Conservation (phyloP, 2,113 vertebrate genomes). For the Ceuthmochares aereus region DNA sequence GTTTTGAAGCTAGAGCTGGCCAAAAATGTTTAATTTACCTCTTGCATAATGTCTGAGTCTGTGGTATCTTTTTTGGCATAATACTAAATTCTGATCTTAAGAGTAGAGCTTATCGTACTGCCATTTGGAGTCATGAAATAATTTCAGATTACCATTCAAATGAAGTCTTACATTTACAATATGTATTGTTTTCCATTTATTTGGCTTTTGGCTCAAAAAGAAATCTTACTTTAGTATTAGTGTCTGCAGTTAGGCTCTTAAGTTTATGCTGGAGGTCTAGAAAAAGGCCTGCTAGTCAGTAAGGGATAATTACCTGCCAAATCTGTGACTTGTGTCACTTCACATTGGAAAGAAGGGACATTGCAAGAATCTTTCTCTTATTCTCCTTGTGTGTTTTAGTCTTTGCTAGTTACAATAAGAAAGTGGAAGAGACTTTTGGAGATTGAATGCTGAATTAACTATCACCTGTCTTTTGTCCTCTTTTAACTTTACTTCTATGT, state of each 20-base stretch:
- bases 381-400: background rate
- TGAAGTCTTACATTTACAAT: background rate
- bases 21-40: background rate
- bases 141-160: background rate
- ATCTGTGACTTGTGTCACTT: background rate
- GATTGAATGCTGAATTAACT: background rate
- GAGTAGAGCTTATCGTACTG: background rate
- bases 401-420: background rate
- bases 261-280: background rate
- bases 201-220: background rate
- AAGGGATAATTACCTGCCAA: background rate
- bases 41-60: background rate
- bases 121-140: background rate
- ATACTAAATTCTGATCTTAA: background rate
- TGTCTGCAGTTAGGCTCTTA: background rate
- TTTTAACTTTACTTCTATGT: background rate
- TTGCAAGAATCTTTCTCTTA: background rate
- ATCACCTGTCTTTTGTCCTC: background rate
- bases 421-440: background rate
- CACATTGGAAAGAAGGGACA: background rate
- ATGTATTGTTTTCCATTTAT: background rate
- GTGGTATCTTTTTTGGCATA: background rate
- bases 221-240: background rate
- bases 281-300: background rate
- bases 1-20: background rate